These are phyloP conservation scores for Holothuria glaberrima DNA, from an alignment of 35 echinoderm and acorn worm species.

Conservation along the genomic window DNA sequence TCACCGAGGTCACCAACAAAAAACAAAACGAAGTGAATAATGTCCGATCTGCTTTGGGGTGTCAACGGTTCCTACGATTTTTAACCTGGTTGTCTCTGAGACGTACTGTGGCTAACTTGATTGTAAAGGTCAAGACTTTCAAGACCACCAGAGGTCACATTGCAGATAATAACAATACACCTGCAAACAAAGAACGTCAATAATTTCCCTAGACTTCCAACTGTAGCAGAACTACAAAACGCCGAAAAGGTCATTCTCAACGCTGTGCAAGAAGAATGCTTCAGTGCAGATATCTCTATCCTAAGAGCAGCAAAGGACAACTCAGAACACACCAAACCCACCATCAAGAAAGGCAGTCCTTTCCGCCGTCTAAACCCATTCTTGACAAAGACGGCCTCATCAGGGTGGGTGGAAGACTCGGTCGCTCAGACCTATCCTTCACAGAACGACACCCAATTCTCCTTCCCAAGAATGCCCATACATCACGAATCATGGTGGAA, in stretches of 20 bases:
- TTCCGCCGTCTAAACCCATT: slow-evolving; percentile 33
- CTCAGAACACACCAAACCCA: background rate
- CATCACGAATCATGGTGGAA: slow-evolving; percentile 47
- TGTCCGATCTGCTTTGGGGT: background rate
- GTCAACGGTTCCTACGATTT: slow-evolving; percentile 58
- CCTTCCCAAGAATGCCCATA: slow-evolving; percentile 62
- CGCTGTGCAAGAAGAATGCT: slow-evolving; percentile 50
- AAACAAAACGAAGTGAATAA: background rate
- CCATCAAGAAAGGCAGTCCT: background rate
- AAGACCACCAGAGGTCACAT: too few species aligned
- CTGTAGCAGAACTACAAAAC: background rate
- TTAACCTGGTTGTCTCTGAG: slow-evolving; percentile 42
- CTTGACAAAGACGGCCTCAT: slow-evolving; percentile 51
- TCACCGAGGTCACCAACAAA: background rate
- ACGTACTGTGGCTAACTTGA: slow-evolving; percentile 30
- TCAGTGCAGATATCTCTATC: background rate
- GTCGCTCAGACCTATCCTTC: slow-evolving; percentile 41
- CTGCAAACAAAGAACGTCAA: background rate
- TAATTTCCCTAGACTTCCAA: background rate
- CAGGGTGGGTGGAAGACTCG: slow-evolving; percentile 65
- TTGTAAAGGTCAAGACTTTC: background rate
- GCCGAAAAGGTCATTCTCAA: slow-evolving; percentile 38
- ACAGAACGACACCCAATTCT: slow-evolving; percentile 60
- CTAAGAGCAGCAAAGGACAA: background rate
- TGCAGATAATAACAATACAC: too few species aligned